Base-by-base conservation (phyloP, 2,113 vertebrate species). In the Furnarius figulus region DNA sequence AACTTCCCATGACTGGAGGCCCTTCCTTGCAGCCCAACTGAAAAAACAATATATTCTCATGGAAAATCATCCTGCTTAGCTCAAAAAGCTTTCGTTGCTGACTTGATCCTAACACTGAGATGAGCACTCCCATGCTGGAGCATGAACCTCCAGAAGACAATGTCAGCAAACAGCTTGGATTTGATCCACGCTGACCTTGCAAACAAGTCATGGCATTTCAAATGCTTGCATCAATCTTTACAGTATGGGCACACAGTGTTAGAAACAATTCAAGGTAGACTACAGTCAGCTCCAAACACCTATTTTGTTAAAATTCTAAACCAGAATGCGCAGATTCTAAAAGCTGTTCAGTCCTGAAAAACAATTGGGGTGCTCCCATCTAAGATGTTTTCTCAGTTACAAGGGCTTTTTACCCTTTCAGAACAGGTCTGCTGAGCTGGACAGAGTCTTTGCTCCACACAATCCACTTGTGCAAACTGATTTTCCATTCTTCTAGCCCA, bases 51-150 rank as follows among this genome's bases (percentile, higher is more conserved):
- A 49, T 2, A 35, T 9, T 49, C 22, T 13, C 14, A 33, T 1
- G 10, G 28, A 52, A 49, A 79, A 46, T 20, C n/a, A 46, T 28
- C 20, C 27, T 53, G 53, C 49, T 80, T 52, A 40, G 37, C 46
- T 80, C 37, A 68, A 46, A 78, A 47, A 13, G 18, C 8, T 53
- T 66, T 71, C 24, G 35, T 23, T 50, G 33, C 52, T 5, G 5
- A 39, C 75, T 87, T 66, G 58, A n/a, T 73, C 40, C 22, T 46
- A 46, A 37, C 46, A 37, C 37, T 0, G 10, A 59, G 28, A 50
- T 1, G 0, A 77, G 28, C 22, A n/a, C 33, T 84, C 85, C 5
- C 10, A 5, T 8, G 0, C 46, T 15, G 33, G 7, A 67, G 33
- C 63, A 62, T 2, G 2, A 66, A 37, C 37, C 55, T 84, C 59